Percentiles rank a stretch among this genome's conserved stretches.
phyloP scores from a whole-genome alignment of 2,888 invertebrate species.

The Phyllotreta striolata region DNA sequence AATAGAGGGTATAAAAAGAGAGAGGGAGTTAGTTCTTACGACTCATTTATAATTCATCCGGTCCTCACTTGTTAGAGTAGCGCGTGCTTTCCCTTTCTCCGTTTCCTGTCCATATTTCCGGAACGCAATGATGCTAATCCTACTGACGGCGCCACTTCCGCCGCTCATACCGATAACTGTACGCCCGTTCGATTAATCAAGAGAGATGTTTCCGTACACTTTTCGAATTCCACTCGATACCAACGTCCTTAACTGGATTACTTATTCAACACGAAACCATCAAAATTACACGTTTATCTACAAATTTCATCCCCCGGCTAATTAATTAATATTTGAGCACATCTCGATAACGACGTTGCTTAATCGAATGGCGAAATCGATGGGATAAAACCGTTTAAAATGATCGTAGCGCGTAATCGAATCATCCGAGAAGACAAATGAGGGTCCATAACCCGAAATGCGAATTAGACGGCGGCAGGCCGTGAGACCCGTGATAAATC shows the following conservation, averaged over 20 bases:
- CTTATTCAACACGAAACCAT: too few species aligned
- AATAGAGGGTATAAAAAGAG: conserved; percentile 18
- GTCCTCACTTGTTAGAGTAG: conserved; percentile 52
- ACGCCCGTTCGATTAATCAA: conserved; percentile 41
- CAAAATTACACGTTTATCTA: too few species aligned
- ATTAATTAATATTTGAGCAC: too few species aligned
- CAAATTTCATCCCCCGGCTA: too few species aligned
- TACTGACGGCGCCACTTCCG: conserved; percentile 51
- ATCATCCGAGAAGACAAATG: conserved; percentile 53
- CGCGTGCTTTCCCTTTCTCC: conserved; percentile 41
- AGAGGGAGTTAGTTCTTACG: conserved; percentile 61
- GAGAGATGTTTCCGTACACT: too few species aligned
- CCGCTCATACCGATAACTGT: conserved; percentile 51
- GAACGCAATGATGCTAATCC: conserved; percentile 44
- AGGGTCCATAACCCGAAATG: conserved; percentile 55
- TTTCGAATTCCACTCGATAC: too few species aligned
- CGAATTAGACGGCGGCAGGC: conserved; percentile 53
- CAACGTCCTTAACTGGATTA: too few species aligned
- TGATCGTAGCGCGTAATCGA: conserved; percentile 19
- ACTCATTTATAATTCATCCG: conserved; percentile 61
- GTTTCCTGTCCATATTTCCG: conserved; percentile 54
- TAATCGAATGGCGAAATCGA: conserved; percentile 4
- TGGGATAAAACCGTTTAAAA: conserved; percentile 51
- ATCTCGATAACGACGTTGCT: too few species aligned
- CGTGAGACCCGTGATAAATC: conserved; percentile 57